Evolutionary conservation across 1,140 invertebrate species (phyloP).

Genomic region (Maconellicoccus hirsutus): DNA sequence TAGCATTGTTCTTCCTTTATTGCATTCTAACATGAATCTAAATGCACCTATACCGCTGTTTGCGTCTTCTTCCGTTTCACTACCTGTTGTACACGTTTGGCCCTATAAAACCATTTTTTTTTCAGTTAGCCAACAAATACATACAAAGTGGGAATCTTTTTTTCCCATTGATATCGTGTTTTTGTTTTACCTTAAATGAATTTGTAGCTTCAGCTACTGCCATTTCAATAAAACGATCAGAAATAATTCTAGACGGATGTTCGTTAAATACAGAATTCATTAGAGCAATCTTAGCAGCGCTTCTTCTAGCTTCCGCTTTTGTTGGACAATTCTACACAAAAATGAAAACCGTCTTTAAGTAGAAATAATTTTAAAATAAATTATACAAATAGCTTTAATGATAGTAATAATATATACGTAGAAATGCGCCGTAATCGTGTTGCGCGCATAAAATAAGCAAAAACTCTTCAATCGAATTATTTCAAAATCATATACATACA

Average conservation of each 20-base stretch:
- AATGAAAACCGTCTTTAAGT: neutral
- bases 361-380: neutral
- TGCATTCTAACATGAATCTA: constrained; percentile 87
- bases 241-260: constrained; percentile 82
- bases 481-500: neutral
- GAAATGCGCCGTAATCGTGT: neutral
- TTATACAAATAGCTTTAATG: neutral
- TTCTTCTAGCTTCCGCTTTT: constrained; percentile 83
- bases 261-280: constrained; percentile 97
- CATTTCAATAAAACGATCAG: constrained; percentile 87
- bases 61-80: constrained; percentile 62
- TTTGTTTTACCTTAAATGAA: constrained; percentile 28
- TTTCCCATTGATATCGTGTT: neutral
- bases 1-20: constrained; percentile 85
- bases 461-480: neutral
- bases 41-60: constrained; percentile 84
- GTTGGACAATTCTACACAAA: constrained; percentile 72
- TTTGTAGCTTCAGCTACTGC: constrained; percentile 76
- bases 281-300: constrained; percentile 86
- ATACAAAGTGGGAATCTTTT: neutral
- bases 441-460: neutral
- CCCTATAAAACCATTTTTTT: constrained; percentile 7
- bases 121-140: neutral
- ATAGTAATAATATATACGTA: neutral
- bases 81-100: constrained; percentile 36